These are phyloP conservation scores for Myotis planiceps DNA, from an alignment of 2,797 vertebrate species.

Conservation along the genomic window DNA sequence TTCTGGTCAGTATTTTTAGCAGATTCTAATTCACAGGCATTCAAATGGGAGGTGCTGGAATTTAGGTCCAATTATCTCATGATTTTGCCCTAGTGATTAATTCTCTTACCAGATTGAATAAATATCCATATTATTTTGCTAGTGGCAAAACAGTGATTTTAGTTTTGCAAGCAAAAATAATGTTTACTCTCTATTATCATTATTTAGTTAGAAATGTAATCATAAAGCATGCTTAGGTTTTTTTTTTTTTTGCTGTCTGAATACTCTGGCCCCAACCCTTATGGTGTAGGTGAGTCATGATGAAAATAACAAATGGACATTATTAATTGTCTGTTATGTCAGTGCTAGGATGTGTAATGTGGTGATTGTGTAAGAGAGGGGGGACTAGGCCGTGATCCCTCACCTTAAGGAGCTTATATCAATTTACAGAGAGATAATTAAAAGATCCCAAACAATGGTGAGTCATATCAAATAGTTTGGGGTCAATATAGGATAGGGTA, in stretches of 20 bases:
- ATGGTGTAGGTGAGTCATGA: neutral
- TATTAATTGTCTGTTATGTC: neutral
- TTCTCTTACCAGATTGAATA: slow-evolving; percentile 15
- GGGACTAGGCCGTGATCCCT: neutral
- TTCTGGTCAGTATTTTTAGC: neutral
- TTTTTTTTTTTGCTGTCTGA: neutral
- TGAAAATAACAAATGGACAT: neutral
- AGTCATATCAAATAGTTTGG: neutral
- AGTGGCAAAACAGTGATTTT: neutral
- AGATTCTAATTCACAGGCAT: slow-evolving; percentile 38
- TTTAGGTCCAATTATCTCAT: neutral
- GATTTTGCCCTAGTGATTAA: slow-evolving; percentile 3
- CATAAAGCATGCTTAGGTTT: neutral
- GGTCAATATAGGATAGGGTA: neutral
- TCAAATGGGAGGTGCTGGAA: neutral
- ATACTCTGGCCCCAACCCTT: neutral
- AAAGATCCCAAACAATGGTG: neutral
- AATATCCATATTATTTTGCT: neutral
- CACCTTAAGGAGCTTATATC: neutral
- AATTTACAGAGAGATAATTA: neutral
- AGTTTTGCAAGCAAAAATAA: slow-evolving; percentile 19
- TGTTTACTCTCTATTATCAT: neutral
- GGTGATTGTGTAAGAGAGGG: neutral
- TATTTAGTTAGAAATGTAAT: neutral
- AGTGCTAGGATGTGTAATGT: neutral